These are phyloP conservation scores for Uropetala carovei DNA, from an alignment of 2,888 invertebrate genomes.

Conservation along the genomic window DNA sequence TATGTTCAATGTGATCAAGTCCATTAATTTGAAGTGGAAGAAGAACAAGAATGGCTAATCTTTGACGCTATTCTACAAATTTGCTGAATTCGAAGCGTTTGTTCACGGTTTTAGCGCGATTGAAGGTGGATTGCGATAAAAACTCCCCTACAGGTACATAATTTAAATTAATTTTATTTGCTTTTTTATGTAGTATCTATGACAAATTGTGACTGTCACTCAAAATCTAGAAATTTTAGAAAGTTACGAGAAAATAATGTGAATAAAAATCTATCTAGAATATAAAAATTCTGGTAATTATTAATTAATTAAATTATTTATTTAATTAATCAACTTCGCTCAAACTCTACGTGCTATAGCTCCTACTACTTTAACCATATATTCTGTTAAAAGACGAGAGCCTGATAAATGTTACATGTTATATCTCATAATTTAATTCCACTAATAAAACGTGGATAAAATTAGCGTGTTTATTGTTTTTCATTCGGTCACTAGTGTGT, in stretches of 20 bases:
- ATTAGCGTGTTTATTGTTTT: no score
- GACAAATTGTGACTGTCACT: no score
- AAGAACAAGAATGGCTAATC: background rate
- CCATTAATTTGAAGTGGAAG: slow-evolving; percentile 3
- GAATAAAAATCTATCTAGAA: background rate
- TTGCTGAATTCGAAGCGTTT: background rate
- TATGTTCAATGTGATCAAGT: background rate
- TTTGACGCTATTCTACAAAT: background rate
- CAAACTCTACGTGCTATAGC: no score
- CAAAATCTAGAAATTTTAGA: no score
- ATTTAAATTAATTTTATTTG: no score
- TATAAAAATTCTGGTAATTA: background rate
- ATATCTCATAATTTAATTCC: no score
- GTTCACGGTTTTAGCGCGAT: background rate
- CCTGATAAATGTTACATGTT: no score
- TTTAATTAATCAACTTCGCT: background rate
- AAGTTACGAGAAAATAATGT: background rate
- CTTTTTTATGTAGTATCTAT: no score
- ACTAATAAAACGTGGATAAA: no score
- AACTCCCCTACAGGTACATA: background rate
- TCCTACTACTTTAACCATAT: no score
- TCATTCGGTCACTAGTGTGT: no score
- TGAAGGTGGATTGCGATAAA: background rate
- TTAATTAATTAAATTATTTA: background rate
- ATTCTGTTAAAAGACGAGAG: background rate